Evolutionary conservation across 1,140 invertebrate species (phyloP), one percentile per base, ranked within the genome.

Genomic region (Hesperophylax magnus): DNA sequence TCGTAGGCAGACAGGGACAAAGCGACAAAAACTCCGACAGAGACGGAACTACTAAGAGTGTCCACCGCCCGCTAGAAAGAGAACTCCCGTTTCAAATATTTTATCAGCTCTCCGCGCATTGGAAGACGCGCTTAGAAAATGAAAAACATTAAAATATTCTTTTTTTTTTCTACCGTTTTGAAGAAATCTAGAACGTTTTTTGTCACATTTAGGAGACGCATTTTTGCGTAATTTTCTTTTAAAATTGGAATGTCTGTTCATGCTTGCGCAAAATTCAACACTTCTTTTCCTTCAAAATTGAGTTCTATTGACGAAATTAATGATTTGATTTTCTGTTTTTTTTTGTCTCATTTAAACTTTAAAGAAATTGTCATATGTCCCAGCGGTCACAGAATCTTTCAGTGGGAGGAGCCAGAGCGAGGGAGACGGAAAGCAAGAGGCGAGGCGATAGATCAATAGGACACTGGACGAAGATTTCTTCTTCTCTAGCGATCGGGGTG

Each of bases 401-500:
- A n/a, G 72, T 75, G 78, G 81, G 81, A 77, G 81, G 65, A 34
- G 77, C 81, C 18, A 61, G 69, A 18, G 34, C 0, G 78, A 81
- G 24, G 22, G 54, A 69, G 75, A 81, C 65, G 56, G 20, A 5
- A 52, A 34, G 39, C 22, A 14, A 27, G 31, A 63, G 81, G 74
- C 77, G 81, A 76, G 77, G 81, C 67, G 77, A 82, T 76, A 82
- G 81, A 79, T 79, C 81, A 67, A 82, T 82, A 82, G 69, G 81
- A 72, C 71, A 71, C 60, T 72, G 81, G 81, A 78, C 77, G 81
- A 54, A 65, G 78, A 79, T 74, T 79, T 74, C 54, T 79, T 79
- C 78, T 72, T 54, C 24, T 24, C 77, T 22, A 53, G 61, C 20
- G 22, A 39, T 17, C 18, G 31, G 34, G 31, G 3, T n/a, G 47